A percentile compares a stretch with the other conserved stretches of the same genome.
These are phyloP conservation scores for Protobothrops flavoviridis DNA, from an alignment of 2,113 vertebrate species.

Conservation along the genomic window DNA sequence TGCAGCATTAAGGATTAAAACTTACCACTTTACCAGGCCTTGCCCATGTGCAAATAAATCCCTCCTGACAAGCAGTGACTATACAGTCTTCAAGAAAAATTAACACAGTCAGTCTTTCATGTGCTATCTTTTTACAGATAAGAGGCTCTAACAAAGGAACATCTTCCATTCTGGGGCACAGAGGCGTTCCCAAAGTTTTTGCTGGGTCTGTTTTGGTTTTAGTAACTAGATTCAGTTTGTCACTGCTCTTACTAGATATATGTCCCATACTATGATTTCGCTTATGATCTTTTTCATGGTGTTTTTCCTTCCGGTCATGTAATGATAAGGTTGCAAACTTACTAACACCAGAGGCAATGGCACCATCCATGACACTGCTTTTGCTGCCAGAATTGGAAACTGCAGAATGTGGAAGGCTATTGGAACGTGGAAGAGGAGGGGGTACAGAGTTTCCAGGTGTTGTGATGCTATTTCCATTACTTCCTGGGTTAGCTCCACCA, in stretches of 20 bases:
- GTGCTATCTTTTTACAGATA: constrained; percentile 99
- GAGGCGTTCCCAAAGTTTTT: constrained; percentile 91
- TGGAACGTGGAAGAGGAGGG: constrained; percentile 90
- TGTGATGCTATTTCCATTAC: constrained; percentile 79
- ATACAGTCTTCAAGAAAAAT: constrained; percentile 99
- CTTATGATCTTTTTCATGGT: constrained; percentile 97
- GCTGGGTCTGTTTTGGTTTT: constrained; percentile 87
- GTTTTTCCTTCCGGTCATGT: constrained; percentile 95
- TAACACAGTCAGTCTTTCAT: constrained; percentile 97
- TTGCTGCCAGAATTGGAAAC: constrained; percentile 87
- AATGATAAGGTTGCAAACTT: constrained; percentile 96
- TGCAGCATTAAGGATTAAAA: constrained; percentile 84
- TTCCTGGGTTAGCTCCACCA: constrained; percentile 71
- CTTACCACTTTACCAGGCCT: constrained; percentile 99
- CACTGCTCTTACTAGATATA: constrained; percentile 99
- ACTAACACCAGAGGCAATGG: constrained; percentile 90
- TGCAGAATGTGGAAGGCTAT: constrained; percentile 93
- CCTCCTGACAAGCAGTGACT: constrained; percentile 99
- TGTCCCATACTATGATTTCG: constrained; percentile 99
- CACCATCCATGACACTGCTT: constrained; percentile 85
- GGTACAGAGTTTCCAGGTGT: constrained; percentile 82
- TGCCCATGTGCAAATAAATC: constrained; percentile 99
- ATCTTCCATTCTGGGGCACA: constrained; percentile 98
- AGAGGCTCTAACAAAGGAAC: constrained; percentile 97
- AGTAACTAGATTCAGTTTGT: constrained; percentile 92